Evolutionary conservation across 1,140 invertebrate species (phyloP), one percentile per base, ranked within the genome.

Genomic region (Diplogasteroides magnus): DNA sequence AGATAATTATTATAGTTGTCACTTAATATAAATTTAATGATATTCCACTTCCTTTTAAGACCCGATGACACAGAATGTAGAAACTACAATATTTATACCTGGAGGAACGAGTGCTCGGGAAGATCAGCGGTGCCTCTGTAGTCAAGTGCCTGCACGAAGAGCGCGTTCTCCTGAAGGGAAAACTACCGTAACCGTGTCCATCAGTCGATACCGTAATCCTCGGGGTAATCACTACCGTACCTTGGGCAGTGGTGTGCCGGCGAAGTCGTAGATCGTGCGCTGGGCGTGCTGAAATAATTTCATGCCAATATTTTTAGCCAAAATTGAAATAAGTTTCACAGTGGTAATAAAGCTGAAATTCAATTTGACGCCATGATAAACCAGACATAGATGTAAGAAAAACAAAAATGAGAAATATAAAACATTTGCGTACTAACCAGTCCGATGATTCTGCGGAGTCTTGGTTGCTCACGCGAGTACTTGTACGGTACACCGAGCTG

Each of bases 401-500:
- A 23, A 25, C 25, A 2, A 37, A 29, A 19, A 68, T 58, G 32
- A 19, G 25, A 1, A 37, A 56, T 23, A 25, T 32, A 27, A 31
- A n/a, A 68, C 29, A 25, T 61, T 25, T 31, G 26, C 23, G 19
- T 14, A 31, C 67, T n/a, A 37, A 80, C 78, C 77, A 82, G 67
- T 32, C 77, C 79, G 58, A 82, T 82, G 31, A 82, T 74, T 29
- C 80, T 63, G 19, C 80, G 66, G 0, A 82, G 62, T 29, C 80
- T 62, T 29, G 78, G 78, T 56, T 69, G 66, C 57, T 82, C 80
- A 32, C 73, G 63, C 19, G 78, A 76, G 59, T 73, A 82, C 66
- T 83, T 80, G 67, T 82, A 82, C 0, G 80, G 80, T 31, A 75
- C 77, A 23, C 79, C 79, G 19, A 81, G 55, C 27, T 71, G n/a